phyloP scores from a whole-genome alignment of 2,113 vertebrate genomes.

The Xiphias gladius region DNA sequence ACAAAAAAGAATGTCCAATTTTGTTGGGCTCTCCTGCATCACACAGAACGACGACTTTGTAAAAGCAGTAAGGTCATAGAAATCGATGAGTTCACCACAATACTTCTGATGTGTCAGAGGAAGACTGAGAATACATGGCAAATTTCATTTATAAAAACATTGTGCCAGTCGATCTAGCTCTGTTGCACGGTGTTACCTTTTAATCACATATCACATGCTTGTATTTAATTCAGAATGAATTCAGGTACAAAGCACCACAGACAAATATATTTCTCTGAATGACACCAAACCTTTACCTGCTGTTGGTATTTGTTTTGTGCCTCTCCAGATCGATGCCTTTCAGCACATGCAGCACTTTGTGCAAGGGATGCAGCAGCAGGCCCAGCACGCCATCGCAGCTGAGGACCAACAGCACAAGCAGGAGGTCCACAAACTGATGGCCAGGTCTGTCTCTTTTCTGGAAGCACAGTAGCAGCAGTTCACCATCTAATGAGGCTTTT shows the following conservation, averaged over 20 bases:
- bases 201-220: neutral
- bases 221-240: neutral
- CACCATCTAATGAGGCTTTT: neutral
- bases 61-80: neutral
- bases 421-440: constrained; percentile 99
- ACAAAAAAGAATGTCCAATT: neutral
- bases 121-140: too few relatives aligned
- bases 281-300: neutral
- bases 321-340: constrained; percentile 93
- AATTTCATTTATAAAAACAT: neutral
- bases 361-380: constrained; percentile 96
- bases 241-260: neutral
- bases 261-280: neutral
- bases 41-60: neutral
- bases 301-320: neutral
- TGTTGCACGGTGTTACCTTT: neutral
- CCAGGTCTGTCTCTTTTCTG: constrained; percentile 86
- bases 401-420: constrained; percentile 97
- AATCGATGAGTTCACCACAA: too few relatives aligned
- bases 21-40: neutral
- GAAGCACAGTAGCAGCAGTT: neutral
- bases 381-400: constrained; percentile 92
- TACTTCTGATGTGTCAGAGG: too few relatives aligned
- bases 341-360: constrained; percentile 99
- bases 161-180: neutral